phyloP scores from a whole-genome alignment of 2,888 invertebrate species.

The Acrobasis suavella region DNA sequence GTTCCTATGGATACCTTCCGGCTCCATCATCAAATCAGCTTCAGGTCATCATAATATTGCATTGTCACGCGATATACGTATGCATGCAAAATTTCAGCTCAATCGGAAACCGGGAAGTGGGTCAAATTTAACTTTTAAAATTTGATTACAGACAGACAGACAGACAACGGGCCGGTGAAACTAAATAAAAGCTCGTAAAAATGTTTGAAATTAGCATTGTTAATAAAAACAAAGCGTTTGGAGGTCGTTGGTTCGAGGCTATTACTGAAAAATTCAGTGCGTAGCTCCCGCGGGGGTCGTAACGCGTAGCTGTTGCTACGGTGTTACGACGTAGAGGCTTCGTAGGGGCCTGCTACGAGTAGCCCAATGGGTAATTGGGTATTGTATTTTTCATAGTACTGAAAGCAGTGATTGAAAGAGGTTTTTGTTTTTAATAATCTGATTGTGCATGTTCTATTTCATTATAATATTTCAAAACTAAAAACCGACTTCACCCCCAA shows the following conservation, averaged over 20 bases:
- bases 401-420: too few relatives aligned
- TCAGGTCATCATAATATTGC: not conserved
- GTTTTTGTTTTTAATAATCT: too few relatives aligned
- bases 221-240: not conserved
- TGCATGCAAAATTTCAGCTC: too few relatives aligned
- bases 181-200: not conserved
- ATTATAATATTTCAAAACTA: too few relatives aligned
- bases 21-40: not conserved
- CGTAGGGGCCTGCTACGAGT: not conserved
- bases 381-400: not conserved
- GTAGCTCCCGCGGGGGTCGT: not conserved
- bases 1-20: not conserved
- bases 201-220: not conserved
- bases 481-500: too few relatives aligned
- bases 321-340: not conserved
- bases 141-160: too few relatives aligned
- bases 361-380: not conserved
- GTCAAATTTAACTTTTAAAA: too few relatives aligned
- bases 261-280: not conserved
- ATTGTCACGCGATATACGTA: too few relatives aligned
- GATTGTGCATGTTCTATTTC: too few relatives aligned
- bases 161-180: not conserved
- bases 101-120: too few relatives aligned
- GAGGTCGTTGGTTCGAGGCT: not conserved
- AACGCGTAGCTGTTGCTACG: not conserved